Conservation (phyloP, 2,797 vertebrate species). For the Aselliscus stoliczkanus region DNA sequence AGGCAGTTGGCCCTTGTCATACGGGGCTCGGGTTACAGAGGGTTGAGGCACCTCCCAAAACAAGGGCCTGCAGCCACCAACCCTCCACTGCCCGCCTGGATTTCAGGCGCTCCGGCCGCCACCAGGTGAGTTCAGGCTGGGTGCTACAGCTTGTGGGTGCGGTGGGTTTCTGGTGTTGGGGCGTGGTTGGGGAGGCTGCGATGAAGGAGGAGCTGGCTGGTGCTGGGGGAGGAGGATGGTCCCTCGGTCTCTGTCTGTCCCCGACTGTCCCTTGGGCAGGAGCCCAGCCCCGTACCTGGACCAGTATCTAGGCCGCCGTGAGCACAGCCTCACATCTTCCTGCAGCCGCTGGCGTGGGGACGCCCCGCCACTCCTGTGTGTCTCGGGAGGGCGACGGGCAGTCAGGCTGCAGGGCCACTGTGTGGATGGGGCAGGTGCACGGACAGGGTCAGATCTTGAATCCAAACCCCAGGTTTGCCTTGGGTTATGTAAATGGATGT, state of each 20-base stretch:
- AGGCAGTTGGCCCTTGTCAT: neutral
- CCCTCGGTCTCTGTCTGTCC: neutral
- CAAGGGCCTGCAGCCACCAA: neutral
- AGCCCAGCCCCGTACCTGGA: neutral
- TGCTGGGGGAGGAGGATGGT: neutral
- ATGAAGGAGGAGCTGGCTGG: neutral
- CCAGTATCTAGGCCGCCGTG: neutral
- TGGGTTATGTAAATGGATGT: fast-evolving
- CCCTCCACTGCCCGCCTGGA: neutral
- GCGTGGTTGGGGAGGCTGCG: neutral
- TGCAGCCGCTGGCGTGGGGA: fast-evolving
- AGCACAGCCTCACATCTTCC: too few species aligned
- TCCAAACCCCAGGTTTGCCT: neutral
- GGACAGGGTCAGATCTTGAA: neutral
- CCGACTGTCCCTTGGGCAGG: neutral
- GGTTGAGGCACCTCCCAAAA: neutral
- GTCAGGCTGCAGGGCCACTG: neutral
- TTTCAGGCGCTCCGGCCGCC: neutral
- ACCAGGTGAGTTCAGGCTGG: neutral
- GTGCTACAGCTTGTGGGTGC: neutral
- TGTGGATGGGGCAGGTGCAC: neutral
- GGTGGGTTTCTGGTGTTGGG: neutral
- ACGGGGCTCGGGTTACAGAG: constrained; percentile 39
- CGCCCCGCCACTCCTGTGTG: neutral
- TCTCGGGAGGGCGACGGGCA: neutral